Percentiles rank a stretch among this genome's conserved stretches.
Conservation (phyloP, 2,113 vertebrate species). For the Progne subis region DNA sequence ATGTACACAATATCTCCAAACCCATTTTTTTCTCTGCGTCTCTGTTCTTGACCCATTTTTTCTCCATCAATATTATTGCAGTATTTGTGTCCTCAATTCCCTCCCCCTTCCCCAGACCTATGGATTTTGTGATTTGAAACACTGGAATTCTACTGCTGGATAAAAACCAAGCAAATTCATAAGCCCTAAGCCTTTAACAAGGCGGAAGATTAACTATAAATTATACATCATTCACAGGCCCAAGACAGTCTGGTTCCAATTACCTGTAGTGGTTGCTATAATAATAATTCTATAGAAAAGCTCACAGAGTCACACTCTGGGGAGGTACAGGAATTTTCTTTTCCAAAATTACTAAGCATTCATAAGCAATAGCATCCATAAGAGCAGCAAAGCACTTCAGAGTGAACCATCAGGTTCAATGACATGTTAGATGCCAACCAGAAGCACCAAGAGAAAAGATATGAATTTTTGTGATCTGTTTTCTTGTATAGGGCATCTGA, state of each 20-base stretch:
- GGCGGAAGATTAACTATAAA: not conserved
- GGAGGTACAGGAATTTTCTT: not conserved
- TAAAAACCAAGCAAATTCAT: not conserved
- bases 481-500: not conserved
- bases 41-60: not conserved
- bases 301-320: not conserved
- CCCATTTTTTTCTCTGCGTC: rapidly evolving
- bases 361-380: not conserved
- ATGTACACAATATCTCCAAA: not conserved
- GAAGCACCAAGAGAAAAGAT: not conserved
- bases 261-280: not conserved
- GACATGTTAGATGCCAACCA: not conserved
- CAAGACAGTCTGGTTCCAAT: not conserved
- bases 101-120: not conserved
- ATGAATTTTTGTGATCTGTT: not conserved
- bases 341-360: not conserved
- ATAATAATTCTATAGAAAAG: not conserved
- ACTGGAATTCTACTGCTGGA: not conserved
- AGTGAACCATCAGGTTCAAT: not conserved
- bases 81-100: not conserved
- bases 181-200: not conserved
- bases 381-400: not conserved
- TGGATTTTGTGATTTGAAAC: not conserved
- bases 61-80: not conserved
- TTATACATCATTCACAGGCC: not conserved